Evolutionary conservation across 2,888 invertebrate genomes (phyloP).

Genomic region (Mellilla xanthometata): DNA sequence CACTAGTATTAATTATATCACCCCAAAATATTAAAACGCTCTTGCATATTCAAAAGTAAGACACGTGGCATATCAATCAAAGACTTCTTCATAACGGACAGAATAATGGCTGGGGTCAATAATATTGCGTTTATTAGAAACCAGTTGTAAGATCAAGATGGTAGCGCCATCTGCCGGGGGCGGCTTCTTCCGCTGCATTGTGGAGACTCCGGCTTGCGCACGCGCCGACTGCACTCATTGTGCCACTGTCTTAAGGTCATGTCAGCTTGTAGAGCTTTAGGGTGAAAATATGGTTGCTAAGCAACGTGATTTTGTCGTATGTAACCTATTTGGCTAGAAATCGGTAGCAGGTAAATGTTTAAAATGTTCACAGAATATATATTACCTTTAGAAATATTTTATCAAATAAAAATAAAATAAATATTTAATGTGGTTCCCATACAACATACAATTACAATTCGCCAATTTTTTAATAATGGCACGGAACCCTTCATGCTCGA

Average conservation of each 20-base stretch:
- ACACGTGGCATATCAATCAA: constrained; percentile 45
- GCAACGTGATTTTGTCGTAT: too few relatives aligned
- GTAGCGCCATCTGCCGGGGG: constrained; percentile 69
- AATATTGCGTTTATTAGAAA: constrained; percentile 50
- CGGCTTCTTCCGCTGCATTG: constrained; percentile 79
- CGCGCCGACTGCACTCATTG: constrained; percentile 58
- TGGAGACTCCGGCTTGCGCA: constrained; percentile 63
- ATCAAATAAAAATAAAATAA: too few relatives aligned
- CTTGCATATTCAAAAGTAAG: constrained; percentile 34
- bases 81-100: constrained; percentile 40
- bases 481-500: too few relatives aligned
- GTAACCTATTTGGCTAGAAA: too few relatives aligned
- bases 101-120: constrained; percentile 61
- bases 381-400: too few relatives aligned
- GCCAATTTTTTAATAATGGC: too few relatives aligned
- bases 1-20: constrained; percentile 19
- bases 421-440: too few relatives aligned
- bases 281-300: constrained; percentile 5
- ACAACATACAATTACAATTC: too few relatives aligned
- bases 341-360: too few relatives aligned
- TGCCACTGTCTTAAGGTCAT: constrained; percentile 27
- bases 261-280: constrained; percentile 27
- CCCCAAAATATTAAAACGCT: constrained; percentile 13
- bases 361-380: too few relatives aligned
- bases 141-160: constrained; percentile 64